Base-by-base conservation (phyloP, 2,888 invertebrate species). In the Plagodis dolabraria region DNA sequence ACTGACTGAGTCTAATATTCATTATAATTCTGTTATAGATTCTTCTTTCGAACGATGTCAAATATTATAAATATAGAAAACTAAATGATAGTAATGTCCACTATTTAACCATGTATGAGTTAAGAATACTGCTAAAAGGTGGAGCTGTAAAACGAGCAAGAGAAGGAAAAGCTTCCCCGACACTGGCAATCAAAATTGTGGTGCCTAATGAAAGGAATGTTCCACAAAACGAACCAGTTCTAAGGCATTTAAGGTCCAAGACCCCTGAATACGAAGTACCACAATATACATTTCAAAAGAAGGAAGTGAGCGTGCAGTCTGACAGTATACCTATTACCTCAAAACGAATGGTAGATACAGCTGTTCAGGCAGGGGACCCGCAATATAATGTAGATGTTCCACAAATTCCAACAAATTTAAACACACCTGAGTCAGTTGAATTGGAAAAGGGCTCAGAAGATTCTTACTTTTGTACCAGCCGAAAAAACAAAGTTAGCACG, bases 11-110 rank as follows among this genome's bases (percentile, higher is more conserved):
- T 8, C 5, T 38, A 7, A 22, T 34, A 40, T 53, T 40, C 5
- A 34, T 7, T 47, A 44, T n/a, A n/a, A n/a, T 8, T 7, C n/a
- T 9, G 34, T 63, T 63, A 12, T 38, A 63, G 63, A 56, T 69
- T 50, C 52, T 69, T 35, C 63, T 69, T 38, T 47, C 65, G 10
- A 57, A 49, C 35, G 38, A 63, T 34, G 5, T 33, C 33, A 49
- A 63, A 34, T 45, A 33, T 7, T 44, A 63, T 2, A 53, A 35
- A n/a, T 59, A 22, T 12, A 66, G 4, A 22, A 22, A 46, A 56
- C 33, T 33, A 6, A 45, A 35, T 22, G 22, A 43, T 11, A 42
- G 52, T 5, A 44, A 57, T 36, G 22, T 69, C 38, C 56, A 67
- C 12, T 40, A 64, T 9, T 58, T 62, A 40, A 63, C 67, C 5